These are phyloP conservation scores for Trematomus loennbergii DNA, from an alignment of 2,113 vertebrate species.

Conservation along the genomic window DNA sequence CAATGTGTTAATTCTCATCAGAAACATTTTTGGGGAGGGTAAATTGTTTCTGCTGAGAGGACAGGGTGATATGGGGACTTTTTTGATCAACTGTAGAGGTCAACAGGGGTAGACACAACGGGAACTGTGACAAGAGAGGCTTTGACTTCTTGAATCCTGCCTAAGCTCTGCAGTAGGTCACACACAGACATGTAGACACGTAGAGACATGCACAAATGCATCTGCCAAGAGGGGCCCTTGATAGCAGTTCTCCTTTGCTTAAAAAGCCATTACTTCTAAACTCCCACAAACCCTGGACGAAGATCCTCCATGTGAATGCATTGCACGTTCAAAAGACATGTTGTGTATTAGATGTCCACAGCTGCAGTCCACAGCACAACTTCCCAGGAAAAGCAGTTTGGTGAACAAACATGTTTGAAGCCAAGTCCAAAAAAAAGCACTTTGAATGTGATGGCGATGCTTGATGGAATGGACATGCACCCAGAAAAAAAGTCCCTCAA, in stretches of 20 bases:
- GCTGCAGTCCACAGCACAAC: slow-evolving; percentile 64
- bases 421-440: slow-evolving; percentile 55
- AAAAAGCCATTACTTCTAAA: slow-evolving; percentile 8
- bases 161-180: slow-evolving; percentile 21
- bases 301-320: slow-evolving; percentile 11
- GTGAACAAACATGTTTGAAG: slow-evolving; percentile 60
- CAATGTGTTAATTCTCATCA: slow-evolving; percentile 27
- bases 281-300: slow-evolving; percentile 1
- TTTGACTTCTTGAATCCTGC: slow-evolving; percentile 6
- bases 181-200: slow-evolving; percentile 52
- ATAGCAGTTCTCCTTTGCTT: slow-evolving; percentile 19
- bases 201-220: slow-evolving; percentile 36
- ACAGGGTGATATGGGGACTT: slow-evolving; percentile 20
- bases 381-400: slow-evolving; percentile 54
- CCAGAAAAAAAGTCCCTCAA: slow-evolving; percentile 68
- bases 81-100: background rate
- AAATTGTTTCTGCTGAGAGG: slow-evolving; percentile 36
- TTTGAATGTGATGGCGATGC: slow-evolving; percentile 79
- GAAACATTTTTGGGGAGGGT: slow-evolving; percentile 28
- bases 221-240: slow-evolving; percentile 17
- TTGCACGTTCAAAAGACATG: slow-evolving; percentile 21
- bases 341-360: slow-evolving; percentile 55
- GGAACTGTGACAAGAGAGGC: slow-evolving; percentile 25
- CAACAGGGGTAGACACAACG: slow-evolving; percentile 38
- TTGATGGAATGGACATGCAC: slow-evolving; percentile 90